Conservation (phyloP, 2,797 vertebrate species). For the Phoxinus dragarum region DNA sequence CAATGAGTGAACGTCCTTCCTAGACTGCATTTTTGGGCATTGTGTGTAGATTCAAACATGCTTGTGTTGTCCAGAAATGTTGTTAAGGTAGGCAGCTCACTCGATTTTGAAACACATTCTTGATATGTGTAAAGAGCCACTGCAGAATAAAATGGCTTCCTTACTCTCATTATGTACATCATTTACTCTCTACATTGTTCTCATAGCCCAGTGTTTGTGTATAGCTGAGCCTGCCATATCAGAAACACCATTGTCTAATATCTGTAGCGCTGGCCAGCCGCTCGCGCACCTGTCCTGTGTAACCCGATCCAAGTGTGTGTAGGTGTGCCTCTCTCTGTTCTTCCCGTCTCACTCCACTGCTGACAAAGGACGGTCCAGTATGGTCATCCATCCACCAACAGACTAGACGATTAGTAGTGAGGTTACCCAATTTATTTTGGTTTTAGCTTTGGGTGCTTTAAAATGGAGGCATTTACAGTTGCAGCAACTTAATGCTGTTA, state of each 20-base stretch:
- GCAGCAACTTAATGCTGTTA: neutral
- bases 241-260: constrained; percentile 31
- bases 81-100: neutral
- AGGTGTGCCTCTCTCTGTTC: constrained; percentile 7
- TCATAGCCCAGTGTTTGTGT: constrained; percentile 42
- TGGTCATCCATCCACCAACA: constrained; percentile 7
- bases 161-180: constrained; percentile 3
- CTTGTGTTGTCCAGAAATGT: constrained; percentile 17
- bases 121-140: constrained; percentile 28
- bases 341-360: neutral
- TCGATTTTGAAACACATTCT: constrained; percentile 2
- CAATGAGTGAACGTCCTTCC: too few species aligned
- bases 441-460: neutral
- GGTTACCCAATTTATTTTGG: neutral
- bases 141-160: constrained; percentile 47
- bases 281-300: constrained; percentile 49
- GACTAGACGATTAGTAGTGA: neutral
- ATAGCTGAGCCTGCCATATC: constrained; percentile 26
- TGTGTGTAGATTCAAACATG: neutral
- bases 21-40: neutral
- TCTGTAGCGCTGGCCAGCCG: neutral
- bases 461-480: neutral
- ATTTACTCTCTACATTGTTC: constrained; percentile 31
- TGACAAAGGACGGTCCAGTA: constrained; percentile 1
- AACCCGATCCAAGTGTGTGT: constrained; percentile 46